phyloP scores from a whole-genome alignment of 2,888 invertebrate species.

The Apotomis capreana region DNA sequence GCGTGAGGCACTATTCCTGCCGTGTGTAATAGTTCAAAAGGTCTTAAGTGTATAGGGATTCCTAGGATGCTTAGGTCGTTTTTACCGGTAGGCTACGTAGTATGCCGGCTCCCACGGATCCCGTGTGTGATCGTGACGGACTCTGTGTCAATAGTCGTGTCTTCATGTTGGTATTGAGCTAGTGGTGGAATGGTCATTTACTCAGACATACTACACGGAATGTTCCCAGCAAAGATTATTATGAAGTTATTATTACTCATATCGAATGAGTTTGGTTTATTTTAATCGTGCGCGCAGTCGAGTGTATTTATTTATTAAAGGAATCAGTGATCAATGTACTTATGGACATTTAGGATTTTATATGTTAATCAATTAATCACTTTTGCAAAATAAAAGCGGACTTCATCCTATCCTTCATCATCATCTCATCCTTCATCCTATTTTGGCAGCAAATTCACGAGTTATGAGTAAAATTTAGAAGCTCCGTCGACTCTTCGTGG shows the following conservation, averaged over 20 bases:
- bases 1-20: conserved; percentile 44
- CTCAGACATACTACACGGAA: conserved; percentile 27
- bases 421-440: no score
- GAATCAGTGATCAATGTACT: no score
- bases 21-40: not conserved
- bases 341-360: no score
- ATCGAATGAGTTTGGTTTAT: no score
- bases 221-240: conserved; percentile 8
- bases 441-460: no score
- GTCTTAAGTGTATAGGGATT: not conserved
- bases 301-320: no score
- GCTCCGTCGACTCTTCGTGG: no score
- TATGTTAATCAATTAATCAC: no score
- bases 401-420: no score
- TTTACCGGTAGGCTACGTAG: conserved; percentile 45
- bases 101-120: conserved; percentile 46
- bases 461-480: no score
- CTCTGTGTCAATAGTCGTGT: conserved; percentile 41
- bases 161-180: conserved; percentile 32
- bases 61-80: not conserved
- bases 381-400: no score
- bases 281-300: no score
- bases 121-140: conserved; percentile 38
- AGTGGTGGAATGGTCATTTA: conserved; percentile 33
- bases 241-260: conserved; percentile 5